Evolutionary conservation across 1,140 invertebrate species (phyloP), one percentile per base, ranked within the genome.

Genomic region (Scaptomyza pallida): DNA sequence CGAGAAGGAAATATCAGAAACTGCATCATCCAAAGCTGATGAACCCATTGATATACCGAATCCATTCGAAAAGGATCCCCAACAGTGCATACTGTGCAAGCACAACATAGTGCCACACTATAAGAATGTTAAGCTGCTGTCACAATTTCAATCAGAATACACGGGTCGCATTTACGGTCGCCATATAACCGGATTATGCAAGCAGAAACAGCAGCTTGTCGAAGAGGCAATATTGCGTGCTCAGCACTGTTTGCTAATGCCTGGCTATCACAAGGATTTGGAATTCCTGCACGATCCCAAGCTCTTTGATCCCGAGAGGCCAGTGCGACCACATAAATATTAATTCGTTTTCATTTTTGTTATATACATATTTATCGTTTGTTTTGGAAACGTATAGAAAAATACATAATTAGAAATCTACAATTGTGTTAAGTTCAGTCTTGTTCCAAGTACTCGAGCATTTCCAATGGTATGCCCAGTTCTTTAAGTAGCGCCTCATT

Each of bases 131-230:
- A 94, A 96, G 56, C 91, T 99, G 5, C 91, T 99, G 1, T 98
- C 97, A 12, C 98, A 99, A 90, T 99, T 99, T 92, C 95, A 99
- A 88, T 99, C 98, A 43, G 95, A 96, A 0, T 97, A 96, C 79
- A 99, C 98, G 9, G 98, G 98, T 8, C 93, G 94, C 74, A 94
- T 98, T 59, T 99, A 99, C 92, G 96, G 96, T 0, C 93, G 95
- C 72, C 96, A 99, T 79, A 97, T 99, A 55, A 99, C 98, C 26
- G 97, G 97, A 4, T 89, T 90, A 89, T 98, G 97, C 89, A 93
- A 94, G 89, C 74, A 90, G 4, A 96, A 97, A 81, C 96, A 98
- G 75, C 91, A 93, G 44, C 88, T 92, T 65, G 93, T 98, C 0
- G 94, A 95, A 89, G 80, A 76, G 2, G 95, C 96, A 92, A 95